Evolutionary conservation across 2,888 invertebrate genomes (phyloP), one percentile per base, ranked within the genome.

Genomic region (Ennomos erosarius): DNA sequence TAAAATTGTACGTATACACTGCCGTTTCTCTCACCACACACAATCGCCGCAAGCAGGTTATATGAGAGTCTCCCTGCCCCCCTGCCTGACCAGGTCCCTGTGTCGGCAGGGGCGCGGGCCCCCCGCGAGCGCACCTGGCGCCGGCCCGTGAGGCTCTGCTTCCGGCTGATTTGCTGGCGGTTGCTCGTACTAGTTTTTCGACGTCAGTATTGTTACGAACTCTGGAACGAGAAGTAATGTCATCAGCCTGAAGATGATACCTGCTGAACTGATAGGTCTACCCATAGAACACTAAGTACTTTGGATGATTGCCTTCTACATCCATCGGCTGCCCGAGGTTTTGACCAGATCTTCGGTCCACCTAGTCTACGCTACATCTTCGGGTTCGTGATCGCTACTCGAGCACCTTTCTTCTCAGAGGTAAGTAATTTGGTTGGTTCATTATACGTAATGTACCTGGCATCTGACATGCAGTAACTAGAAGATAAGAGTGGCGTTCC

Each of bases 161-260:
- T 44, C 57, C 57, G 67, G 67, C 39, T 69, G 67, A 57, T 65
- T 67, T 67, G 69, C 67, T 60, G 67, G 62, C 69, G 69, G 65
- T 62, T 60, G 61, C 48, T 69, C 69, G 87, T 91, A 92, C 94
- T 96, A 96, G 94, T 96, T 96, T 93, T 96, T 96, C 88, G 96
- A 95, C 78, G 96, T 96, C 90, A 97, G 87, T 92, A 96, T 96
- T 93, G 96, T 95, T 85, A 96, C 96, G 85, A 96, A 97, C 90
- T 96, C 97, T 96, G 94, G 11, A 94, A 94, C n/a, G 8, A 36
- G 55, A 55, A 48, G 39, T 64, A 16, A 13, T 12, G 8, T 13
- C n/a, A 6, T 26, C 8, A 33, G 38, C 16, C 16, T 16, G 16
- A 16, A 16, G 16, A 16, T 16, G 16, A 16, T 3, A 1, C 1